These are phyloP conservation scores for Notoglanidium macrostoma DNA, from an alignment of 2,797 vertebrate species.

Conservation along the genomic window DNA sequence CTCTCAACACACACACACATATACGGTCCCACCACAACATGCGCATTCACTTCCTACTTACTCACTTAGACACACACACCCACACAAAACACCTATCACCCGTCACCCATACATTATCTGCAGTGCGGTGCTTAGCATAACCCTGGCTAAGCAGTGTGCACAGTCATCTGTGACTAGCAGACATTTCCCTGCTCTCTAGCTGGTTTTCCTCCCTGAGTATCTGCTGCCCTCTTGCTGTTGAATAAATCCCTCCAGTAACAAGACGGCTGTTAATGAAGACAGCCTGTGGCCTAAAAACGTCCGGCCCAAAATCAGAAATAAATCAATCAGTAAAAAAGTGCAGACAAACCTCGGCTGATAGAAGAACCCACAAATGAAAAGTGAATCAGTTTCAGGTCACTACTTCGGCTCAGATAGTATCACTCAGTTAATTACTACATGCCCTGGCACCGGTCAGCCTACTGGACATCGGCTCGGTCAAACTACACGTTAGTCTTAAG, in stretches of 20 bases:
- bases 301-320: not conserved
- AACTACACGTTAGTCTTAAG: not conserved
- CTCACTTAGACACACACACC: constrained; percentile 2
- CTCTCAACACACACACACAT: not conserved
- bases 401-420: not conserved
- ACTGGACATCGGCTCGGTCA: not conserved
- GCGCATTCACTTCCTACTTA: not conserved
- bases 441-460: not conserved
- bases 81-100: constrained; percentile 5
- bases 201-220: constrained; percentile 35
- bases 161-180: constrained; percentile 50
- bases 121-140: constrained; percentile 33
- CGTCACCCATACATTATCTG: constrained; percentile 3
- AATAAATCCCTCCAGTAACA: constrained; percentile 34
- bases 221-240: constrained; percentile 64
- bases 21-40: constrained; percentile 1
- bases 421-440: not conserved
- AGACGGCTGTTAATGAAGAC: constrained; percentile 24
- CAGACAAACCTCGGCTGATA: not conserved
- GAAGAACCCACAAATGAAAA: not conserved
- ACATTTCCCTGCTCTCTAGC: constrained; percentile 46
- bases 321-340: not conserved
- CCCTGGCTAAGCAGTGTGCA: constrained; percentile 23
- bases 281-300: constrained; percentile 13
- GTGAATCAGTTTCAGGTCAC: not conserved